Evolutionary conservation across 35 echinoderm and acorn worm species (phyloP).

Genomic region (Strongylocentrotus purpuratus): DNA sequence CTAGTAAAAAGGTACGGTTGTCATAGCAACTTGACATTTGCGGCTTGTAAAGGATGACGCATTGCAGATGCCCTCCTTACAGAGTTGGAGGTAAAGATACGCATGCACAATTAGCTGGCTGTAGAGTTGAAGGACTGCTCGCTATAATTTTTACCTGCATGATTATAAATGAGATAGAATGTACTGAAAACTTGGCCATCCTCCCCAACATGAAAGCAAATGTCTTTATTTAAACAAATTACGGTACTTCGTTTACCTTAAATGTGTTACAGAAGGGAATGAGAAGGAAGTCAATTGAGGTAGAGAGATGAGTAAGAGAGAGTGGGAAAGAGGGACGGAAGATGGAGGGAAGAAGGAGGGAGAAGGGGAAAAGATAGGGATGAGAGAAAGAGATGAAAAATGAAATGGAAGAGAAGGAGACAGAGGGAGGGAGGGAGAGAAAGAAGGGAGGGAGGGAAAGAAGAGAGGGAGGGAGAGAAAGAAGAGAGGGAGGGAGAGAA

Average conservation of each 20-base stretch:
- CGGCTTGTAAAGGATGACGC: not conserved
- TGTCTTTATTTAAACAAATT: too few species aligned
- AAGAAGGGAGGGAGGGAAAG: not conserved
- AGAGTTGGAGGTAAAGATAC: not conserved
- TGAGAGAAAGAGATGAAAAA: not conserved
- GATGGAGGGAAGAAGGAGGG: not conserved
- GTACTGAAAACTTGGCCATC: not conserved
- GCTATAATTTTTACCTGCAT: not conserved
- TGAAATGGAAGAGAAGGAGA: not conserved
- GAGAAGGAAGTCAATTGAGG: not conserved
- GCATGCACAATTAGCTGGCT: not conserved
- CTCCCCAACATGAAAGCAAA: not conserved
- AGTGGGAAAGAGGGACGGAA: not conserved
- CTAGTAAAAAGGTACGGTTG: constrained; percentile 5
- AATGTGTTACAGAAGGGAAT: not conserved
- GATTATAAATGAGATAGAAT: not conserved
- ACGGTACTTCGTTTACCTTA: not conserved
- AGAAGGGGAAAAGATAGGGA: not conserved
- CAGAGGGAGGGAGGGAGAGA: not conserved
- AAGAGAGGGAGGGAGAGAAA: not conserved
- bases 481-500: not conserved
- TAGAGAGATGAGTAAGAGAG: not conserved
- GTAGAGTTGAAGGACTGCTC: not conserved
- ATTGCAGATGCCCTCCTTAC: not conserved
- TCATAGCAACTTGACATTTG: constrained; percentile 1